A percentile compares a stretch with the other conserved stretches of the same genome.
These are phyloP conservation scores for Campoplex capitator DNA, from an alignment of 2,888 invertebrate species.

Conservation along the genomic window DNA sequence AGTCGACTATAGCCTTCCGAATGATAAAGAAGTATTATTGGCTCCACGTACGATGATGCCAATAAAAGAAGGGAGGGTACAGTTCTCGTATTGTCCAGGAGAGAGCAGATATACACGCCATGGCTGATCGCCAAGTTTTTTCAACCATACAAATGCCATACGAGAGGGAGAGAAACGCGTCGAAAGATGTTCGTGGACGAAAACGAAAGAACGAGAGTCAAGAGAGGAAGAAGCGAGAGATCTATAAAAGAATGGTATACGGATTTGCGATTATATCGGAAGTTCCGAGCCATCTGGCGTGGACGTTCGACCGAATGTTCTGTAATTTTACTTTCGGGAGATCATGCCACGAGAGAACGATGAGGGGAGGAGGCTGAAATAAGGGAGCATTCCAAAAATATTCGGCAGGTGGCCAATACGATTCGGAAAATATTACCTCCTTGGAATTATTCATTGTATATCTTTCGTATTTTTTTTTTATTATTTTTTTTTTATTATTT, in stretches of 20 bases:
- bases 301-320: conserved; percentile 44
- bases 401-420: conserved; percentile 69
- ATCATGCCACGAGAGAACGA: conserved; percentile 26
- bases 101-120: conserved; percentile 55
- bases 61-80: conserved; percentile 47
- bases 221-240: conserved; percentile 35
- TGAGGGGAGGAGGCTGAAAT: background rate
- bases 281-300: conserved; percentile 65
- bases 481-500: background rate
- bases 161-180: conserved; percentile 6
- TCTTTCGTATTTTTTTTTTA: conserved; percentile 4
- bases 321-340: conserved; percentile 46
- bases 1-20: conserved; percentile 37
- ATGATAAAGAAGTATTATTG: conserved; percentile 63
- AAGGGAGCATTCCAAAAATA: conserved; percentile 10
- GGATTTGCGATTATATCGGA: conserved; percentile 48
- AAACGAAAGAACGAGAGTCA: conserved; percentile 7
- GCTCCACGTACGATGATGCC: conserved; percentile 56
- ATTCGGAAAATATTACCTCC: conserved; percentile 28
- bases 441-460: conserved; percentile 44
- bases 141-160: conserved; percentile 7
- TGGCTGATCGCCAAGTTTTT: conserved; percentile 63
- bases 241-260: conserved; percentile 56
- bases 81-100: conserved; percentile 46
- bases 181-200: conserved; percentile 13